Evolutionary conservation across 2,797 vertebrate species (phyloP), one percentile per base, ranked within the genome.

Genomic region (Chaenodraco wilsoni): DNA sequence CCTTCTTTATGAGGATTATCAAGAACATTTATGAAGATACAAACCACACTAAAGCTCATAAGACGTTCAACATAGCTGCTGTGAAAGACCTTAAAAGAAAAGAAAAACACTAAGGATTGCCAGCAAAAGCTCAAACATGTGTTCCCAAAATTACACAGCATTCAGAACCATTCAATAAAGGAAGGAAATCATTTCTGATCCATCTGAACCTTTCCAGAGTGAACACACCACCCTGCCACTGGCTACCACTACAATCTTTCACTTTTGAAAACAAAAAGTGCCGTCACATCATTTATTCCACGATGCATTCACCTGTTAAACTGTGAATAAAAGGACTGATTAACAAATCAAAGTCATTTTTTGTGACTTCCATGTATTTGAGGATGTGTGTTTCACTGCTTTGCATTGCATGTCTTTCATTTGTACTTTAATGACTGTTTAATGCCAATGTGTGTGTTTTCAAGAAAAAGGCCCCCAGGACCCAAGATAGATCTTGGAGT

Each of bases 131-230:
- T 27, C 46, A 16, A 50, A 62, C 40, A 58, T 44, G 61, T 27
- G n/a, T 54, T 52, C 43, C 37, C 17, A 65, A 40, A 10, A 69
- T 49, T 55, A 51, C 19, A 43, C 13, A 45, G 13, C 48, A n/a
- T 51, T 74, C 23, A 55, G 33, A 54, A 45, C 61, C 61, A n/a
- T 9, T 43, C 33, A 56, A 15, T 65, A 33, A 12, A n/a, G 19
- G 56, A 70, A 63, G 49, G 14, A 72, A 71, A 76, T 62, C 41
- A 31, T 44, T 61, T 40, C 44, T 62, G 27, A 21, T 65, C 65
- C 19, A 46, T 60, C 45, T 60, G 48, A 76, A 27, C 50, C 11
- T 4, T 31, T 66, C 41, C 13, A 45, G 17, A 50, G 19, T 65
- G 40, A 82, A 71, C 59, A 51, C 55, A 51, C 7, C 58, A 33